These are phyloP conservation scores for Conus ventricosus DNA, from an alignment of 1,140 invertebrate species.

Conservation along the genomic window DNA sequence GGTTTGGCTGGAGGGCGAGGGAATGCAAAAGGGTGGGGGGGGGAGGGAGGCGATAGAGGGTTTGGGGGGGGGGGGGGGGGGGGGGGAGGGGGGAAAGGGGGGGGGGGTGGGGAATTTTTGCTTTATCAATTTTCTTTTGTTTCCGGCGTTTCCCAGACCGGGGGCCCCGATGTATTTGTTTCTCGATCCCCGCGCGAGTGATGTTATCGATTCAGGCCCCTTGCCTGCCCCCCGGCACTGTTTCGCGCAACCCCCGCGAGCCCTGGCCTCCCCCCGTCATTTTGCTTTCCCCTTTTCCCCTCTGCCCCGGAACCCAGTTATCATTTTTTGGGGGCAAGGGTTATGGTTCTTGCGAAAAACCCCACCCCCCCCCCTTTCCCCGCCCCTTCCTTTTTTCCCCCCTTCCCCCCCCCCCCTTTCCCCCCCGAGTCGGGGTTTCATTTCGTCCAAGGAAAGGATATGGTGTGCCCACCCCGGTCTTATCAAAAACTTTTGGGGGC, in stretches of 20 bases:
- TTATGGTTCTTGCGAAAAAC: conserved; percentile 24
- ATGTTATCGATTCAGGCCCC: conserved; percentile 35
- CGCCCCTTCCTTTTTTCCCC: neutral
- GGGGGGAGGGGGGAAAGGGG: neutral
- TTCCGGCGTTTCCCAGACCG: neutral
- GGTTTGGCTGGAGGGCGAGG: no score
- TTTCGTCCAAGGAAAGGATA: neutral
- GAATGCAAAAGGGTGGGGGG: no score
- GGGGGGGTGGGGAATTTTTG: neutral
- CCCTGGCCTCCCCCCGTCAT: neutral
- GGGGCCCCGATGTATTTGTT: neutral
- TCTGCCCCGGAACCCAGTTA: conserved; percentile 9
- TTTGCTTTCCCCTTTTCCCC: neutral
- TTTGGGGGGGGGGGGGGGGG: neutral
- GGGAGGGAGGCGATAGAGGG: no score
- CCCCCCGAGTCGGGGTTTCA: no score
- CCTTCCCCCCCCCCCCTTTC: neutral
- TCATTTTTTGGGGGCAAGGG: conserved; percentile 1
- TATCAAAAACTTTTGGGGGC: conserved; percentile 1
- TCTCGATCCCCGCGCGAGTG: neutral
- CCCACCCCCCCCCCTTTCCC: neutral
- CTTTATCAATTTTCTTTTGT: no score
- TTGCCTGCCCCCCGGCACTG: conserved; percentile 28
- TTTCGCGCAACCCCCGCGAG: conserved; percentile 31
- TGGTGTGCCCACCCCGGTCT: neutral